phyloP scores from a whole-genome alignment of 1,140 invertebrate genomes.

The Euglossa dilemma region DNA sequence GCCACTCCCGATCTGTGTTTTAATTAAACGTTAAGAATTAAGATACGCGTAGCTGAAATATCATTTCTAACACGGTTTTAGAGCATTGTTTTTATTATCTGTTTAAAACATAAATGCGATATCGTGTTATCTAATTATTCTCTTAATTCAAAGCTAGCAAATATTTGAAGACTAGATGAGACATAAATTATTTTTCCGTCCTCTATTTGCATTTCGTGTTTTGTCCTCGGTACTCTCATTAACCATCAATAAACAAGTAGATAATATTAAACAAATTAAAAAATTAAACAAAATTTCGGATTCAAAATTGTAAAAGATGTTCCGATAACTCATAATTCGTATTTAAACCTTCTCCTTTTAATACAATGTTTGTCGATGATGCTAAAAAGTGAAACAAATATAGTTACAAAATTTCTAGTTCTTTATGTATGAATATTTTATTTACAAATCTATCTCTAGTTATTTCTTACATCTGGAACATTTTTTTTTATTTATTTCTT shows the following conservation, averaged over 20 bases:
- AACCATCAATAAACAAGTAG: background rate
- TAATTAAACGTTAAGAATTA: background rate
- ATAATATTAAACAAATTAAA: background rate
- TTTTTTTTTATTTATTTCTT: background rate
- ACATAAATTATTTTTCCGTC: background rate
- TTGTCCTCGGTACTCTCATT: background rate
- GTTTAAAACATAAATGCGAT: background rate
- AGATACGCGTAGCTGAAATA: background rate
- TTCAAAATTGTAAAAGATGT: background rate
- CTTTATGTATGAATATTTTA: background rate
- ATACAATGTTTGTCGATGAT: background rate
- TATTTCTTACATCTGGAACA: background rate
- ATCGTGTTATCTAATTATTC: background rate
- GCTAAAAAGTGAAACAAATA: background rate
- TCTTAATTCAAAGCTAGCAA: background rate
- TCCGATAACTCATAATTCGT: background rate
- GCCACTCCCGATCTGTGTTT: background rate
- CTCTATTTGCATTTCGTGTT: background rate
- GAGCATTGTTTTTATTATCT: constrained; percentile 4
- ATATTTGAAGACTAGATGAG: background rate
- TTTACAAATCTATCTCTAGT: background rate
- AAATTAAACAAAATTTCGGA: background rate
- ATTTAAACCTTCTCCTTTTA: background rate
- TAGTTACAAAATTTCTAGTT: background rate
- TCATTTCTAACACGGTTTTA: background rate